Base-by-base conservation (phyloP, 1,140 invertebrate genomes). In the Calliphora vicina region DNA sequence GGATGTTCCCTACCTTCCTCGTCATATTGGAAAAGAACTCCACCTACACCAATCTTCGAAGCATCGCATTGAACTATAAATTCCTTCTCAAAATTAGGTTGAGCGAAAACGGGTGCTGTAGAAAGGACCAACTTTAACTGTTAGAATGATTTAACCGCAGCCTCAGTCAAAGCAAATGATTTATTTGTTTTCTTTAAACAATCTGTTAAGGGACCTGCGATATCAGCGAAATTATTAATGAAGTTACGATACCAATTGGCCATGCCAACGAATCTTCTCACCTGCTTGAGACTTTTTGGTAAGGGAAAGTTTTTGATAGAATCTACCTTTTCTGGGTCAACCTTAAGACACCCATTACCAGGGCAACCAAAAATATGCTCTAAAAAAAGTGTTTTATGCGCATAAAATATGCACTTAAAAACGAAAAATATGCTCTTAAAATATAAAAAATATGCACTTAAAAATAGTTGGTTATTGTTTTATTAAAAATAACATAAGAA, bases 191-290 rank as follows among this genome's bases (percentile, higher is more conserved):
- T 81, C 17, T 72, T 80, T 72, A 83, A 25, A n/a, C 86, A 81
- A 13, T 61, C 50, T 23, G 82, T 82, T 9, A 84, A 43, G 20
- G 78, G 45, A 35, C 25, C 12, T 10, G 12, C 86, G 76, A 0
- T 87, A 73, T 43, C 82, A 0, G 90, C 85, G 82, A 89, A 91
- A 50, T 90, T 84, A 0, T 80, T 43, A 2, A 91, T 84, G 81
- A 91, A 91, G 0, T 85, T 20, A 9, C 61, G n/a, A 67, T 67
- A 67, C 90, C 88, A 91, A 0, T 86, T 86, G 0, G 88, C 85
- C 82, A 92, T 90, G 2, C 92, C 91, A 0, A 92, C 81, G 84
- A 93, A 92, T 1, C 87, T 80, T 35, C 90, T 81, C 0, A 92
- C 26, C 71, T 91, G 88, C 72, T 88, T 91, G 8, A 87, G 82